Conservation (phyloP, 2,888 invertebrate species). For the Sialis fuliginosa region DNA sequence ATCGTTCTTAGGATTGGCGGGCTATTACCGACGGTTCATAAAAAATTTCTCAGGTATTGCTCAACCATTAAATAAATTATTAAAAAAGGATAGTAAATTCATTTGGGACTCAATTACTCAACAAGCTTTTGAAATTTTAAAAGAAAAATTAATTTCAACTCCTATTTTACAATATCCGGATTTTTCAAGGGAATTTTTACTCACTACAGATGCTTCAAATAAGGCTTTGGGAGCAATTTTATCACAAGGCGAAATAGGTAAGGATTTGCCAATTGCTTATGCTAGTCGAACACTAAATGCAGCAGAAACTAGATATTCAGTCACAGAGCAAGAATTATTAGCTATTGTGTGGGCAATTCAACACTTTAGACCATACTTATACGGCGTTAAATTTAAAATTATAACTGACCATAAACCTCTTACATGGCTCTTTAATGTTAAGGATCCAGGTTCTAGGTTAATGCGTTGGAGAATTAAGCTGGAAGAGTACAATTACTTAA, state of each 20-base stretch:
- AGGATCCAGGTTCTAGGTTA: constrained; percentile 7
- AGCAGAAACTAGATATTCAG: neutral
- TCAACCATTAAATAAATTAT: constrained; percentile 10
- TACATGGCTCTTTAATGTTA: constrained; percentile 7
- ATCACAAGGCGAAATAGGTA: constrained; percentile 1
- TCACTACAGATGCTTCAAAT: constrained; percentile 2
- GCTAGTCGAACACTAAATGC: neutral
- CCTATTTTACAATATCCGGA: constrained; percentile 7
- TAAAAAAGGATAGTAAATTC: constrained; percentile 7
- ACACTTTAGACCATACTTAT: constrained; percentile 11
- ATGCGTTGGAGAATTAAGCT: constrained; percentile 6
- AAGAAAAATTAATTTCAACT: constrained; percentile 6
- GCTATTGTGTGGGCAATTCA: constrained; percentile 9
- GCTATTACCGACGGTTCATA: constrained; percentile 16
- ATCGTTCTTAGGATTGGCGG: constrained; percentile 13
- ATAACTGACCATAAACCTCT: constrained; percentile 10
- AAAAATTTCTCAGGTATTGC: constrained; percentile 10
- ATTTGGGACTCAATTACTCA: constrained; percentile 9
- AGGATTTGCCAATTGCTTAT: neutral
- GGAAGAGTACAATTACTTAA: constrained; percentile 1
- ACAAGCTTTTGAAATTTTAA: constrained; percentile 23
- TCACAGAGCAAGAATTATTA: constrained; percentile 9
- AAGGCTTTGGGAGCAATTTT: neutral
- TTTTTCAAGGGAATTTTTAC: neutral
- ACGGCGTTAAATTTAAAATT: constrained; percentile 10